Evolutionary conservation across 2,888 invertebrate species (phyloP), one percentile per base, ranked within the genome.

Genomic region (Geophilus truncorum): DNA sequence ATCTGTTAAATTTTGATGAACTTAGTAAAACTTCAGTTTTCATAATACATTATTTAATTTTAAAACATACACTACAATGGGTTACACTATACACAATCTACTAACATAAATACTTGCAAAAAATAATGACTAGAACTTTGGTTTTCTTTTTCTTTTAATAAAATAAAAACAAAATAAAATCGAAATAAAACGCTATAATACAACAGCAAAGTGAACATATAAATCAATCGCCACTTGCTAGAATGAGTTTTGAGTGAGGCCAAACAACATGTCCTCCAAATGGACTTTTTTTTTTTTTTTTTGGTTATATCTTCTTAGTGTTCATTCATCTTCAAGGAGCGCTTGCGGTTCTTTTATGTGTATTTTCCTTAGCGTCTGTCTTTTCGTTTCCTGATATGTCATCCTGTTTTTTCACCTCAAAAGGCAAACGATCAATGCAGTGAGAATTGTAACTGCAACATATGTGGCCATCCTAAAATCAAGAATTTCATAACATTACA

Each of bases 361-460:
- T 51, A 51, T 51, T 51, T 51, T 51, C 51, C 51, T 51, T 51
- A 4, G 40, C 51, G 21, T 28, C 40, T 51, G 32, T 34, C 18
- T 51, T 79, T 18, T 25, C 79, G 51, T 21, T 28, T 40, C 79
- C 25, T 79, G 79, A 79, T 79, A 79, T 79, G 79, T 79, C 79
- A n/a, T 79, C 79, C 34, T 34, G 23, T 21, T 25, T 77, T 32
- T 36, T 77, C 77, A 36, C 15, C 28, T 75, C 28, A 75, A 18
- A 32, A 75, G 32, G 75, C 28, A 75, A 28, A 2, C 75, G 75
- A 18, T 79, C 32, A 70, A 85, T 85, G 85, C 89, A 89, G 86
- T 87, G 86, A 86, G 87, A 87, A 87, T 88, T 88, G 87, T 88
- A 88, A 87, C 87, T 88, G 86, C 89, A 89, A 87, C 88, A 88